Evolutionary conservation across 2,888 invertebrate genomes (phyloP), one percentile per base, ranked within the genome.

Genomic region (Calameuta pallipes): DNA sequence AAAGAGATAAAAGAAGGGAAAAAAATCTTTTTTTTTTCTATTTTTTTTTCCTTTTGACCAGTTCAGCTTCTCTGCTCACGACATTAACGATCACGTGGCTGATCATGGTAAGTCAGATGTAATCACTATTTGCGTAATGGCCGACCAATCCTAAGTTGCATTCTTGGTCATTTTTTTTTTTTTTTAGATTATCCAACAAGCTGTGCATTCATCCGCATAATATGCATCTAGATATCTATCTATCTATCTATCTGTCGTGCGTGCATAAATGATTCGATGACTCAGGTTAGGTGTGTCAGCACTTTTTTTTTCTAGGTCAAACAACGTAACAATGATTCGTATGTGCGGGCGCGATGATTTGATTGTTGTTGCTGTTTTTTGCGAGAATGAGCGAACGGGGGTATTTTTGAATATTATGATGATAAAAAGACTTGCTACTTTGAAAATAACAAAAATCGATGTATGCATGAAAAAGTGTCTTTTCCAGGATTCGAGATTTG

Each of bases 161-260:
- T 56, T 56, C 56, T 56, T 15, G 56, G 2, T 56, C 9, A 56
- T 0, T 56, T 56, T 23, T 41, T 15, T 33, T 33, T 33, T 33
- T 33, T 33, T 56, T 23, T 9, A 23, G 6, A 56, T 56, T 56
- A 56, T 56, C 56, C 56, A 56, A 56, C 56, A 77, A 77, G 77
- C 77, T 77, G 77, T 77, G 77, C 77, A 77, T 77, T 75, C 75
- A 77, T 75, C 68, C 34, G 69, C 77, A 74, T 69, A 73, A 69
- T 74, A 74, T 74, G 74, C 77, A 77, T 69, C 56, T 56, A 56
- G 56, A 56, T 56, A 56, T 56, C 12, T 37, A 37, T 37, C 15
- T 1, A 41, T 41, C 41, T 41, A 56, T 56, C 23, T 56, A 56
- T 56, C 56, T 56, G 56, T 56, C 56, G 56, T 56, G 56, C 56